phyloP scores from a whole-genome alignment of 2,113 vertebrate species.

The Microcebus lehilahytsara region DNA sequence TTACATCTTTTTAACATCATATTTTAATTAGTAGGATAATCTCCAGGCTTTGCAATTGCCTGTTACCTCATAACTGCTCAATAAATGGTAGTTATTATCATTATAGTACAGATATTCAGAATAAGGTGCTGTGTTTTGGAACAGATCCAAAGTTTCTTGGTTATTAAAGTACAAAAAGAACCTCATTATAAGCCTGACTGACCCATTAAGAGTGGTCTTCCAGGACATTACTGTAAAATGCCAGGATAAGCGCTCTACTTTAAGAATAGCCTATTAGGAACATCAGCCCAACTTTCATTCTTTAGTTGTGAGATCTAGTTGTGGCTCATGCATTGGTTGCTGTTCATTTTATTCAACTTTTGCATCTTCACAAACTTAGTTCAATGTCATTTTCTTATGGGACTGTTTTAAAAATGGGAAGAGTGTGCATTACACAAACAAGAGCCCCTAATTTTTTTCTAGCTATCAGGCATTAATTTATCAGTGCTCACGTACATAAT shows the following conservation, averaged over 20 bases:
- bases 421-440: conserved; percentile 35
- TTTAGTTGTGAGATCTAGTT: neutral
- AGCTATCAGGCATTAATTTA: conserved; percentile 45
- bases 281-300: neutral
- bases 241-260: neutral
- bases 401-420: neutral
- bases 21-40: conserved; percentile 24
- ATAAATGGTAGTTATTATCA: neutral
- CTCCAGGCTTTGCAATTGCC: neutral
- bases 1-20: neutral
- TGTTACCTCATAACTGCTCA: conserved; percentile 11
- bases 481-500: conserved; percentile 8
- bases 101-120: conserved; percentile 17
- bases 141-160: conserved; percentile 7
- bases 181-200: neutral
- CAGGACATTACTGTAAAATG: neutral
- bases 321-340: neutral
- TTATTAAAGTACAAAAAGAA: neutral
- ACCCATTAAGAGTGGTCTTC: neutral
- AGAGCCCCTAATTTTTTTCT: conserved; percentile 19
- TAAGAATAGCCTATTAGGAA: neutral
- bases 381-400: conserved; percentile 49
- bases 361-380: conserved; percentile 56
- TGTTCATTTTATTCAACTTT: conserved; percentile 57
- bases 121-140: conserved; percentile 29